Evolutionary conservation across 1,140 invertebrate genomes (phyloP).

Genomic region (Pollicipes pollicipes): DNA sequence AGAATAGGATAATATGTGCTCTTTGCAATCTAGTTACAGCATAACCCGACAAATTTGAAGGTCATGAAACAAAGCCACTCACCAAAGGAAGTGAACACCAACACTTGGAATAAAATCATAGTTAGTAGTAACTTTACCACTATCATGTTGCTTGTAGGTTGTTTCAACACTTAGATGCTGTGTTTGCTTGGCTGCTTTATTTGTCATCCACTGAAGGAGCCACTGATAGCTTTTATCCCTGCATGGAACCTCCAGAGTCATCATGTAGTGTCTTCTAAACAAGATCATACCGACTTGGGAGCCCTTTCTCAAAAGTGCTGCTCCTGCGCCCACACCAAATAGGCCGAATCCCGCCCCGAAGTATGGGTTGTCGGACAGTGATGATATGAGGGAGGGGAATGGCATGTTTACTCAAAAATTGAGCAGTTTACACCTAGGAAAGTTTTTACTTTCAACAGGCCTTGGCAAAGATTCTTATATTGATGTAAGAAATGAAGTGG

Average conservation of each 20-base stretch:
- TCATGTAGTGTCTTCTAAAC: slow-evolving; percentile 83
- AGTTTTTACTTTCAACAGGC: too few relatives aligned
- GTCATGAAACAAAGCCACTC: too few relatives aligned
- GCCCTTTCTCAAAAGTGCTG: slow-evolving; percentile 64
- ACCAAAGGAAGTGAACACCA: slow-evolving; percentile 81
- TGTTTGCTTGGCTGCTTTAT: slow-evolving; percentile 55
- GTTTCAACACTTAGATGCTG: slow-evolving; percentile 94
- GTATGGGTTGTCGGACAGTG: slow-evolving; percentile 81
- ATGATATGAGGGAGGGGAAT: slow-evolving; percentile 50
- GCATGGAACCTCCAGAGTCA: slow-evolving; percentile 84
- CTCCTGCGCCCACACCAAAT: slow-evolving; percentile 76
- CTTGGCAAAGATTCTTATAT: too few relatives aligned
- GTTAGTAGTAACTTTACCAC: slow-evolving; percentile 75
- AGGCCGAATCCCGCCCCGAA: slow-evolving; percentile 96
- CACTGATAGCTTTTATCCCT: slow-evolving; percentile 93
- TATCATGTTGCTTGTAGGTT: slow-evolving; percentile 74
- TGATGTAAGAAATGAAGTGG: too few relatives aligned
- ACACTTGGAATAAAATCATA: slow-evolving; percentile 95
- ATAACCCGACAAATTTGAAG: too few relatives aligned
- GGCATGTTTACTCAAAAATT: too few relatives aligned
- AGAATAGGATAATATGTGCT: too few relatives aligned
- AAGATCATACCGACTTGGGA: slow-evolving; percentile 43
- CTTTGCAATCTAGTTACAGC: too few relatives aligned
- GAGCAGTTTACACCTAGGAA: too few relatives aligned
- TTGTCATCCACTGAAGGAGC: slow-evolving; percentile 81